Evolutionary conservation across 2,888 invertebrate species (phyloP).

Genomic region (Eulithis testata): DNA sequence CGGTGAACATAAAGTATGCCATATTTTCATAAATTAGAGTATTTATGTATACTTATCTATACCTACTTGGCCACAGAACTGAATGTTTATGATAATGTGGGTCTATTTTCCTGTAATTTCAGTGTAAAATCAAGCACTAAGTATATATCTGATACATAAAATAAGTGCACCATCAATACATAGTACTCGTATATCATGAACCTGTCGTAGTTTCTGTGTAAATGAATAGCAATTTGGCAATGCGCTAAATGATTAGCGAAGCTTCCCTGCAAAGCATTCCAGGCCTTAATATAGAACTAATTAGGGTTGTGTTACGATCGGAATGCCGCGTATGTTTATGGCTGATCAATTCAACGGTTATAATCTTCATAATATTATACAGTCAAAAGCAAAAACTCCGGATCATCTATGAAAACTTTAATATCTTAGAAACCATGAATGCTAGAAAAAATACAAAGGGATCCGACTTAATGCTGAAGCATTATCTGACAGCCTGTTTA

Average conservation of each 20-base stretch:
- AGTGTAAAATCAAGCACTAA: no score
- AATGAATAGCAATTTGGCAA: constrained; percentile 9
- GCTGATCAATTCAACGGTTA: constrained; percentile 10
- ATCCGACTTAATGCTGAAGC: no score
- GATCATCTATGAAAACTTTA: no score
- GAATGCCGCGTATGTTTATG: constrained; percentile 12
- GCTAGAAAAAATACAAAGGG: neutral
- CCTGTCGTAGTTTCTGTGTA: neutral
- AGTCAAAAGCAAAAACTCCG: no score
- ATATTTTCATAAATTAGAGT: no score
- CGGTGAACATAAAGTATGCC: no score
- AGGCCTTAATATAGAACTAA: constrained; percentile 10
- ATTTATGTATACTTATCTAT: no score
- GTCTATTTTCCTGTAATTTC: no score
- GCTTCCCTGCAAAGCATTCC: constrained; percentile 8
- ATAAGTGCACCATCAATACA: neutral
- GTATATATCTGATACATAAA: neutral
- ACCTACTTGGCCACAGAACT: no score
- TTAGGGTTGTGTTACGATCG: constrained; percentile 10
- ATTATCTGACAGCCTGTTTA: no score
- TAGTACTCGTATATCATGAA: neutral
- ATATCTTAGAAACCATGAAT: no score
- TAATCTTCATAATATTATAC: constrained; percentile 1
- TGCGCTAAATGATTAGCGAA: constrained; percentile 8
- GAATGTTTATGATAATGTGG: no score